Conservation (phyloP, 2,888 invertebrate species). For the Netelia fuscicornis region DNA sequence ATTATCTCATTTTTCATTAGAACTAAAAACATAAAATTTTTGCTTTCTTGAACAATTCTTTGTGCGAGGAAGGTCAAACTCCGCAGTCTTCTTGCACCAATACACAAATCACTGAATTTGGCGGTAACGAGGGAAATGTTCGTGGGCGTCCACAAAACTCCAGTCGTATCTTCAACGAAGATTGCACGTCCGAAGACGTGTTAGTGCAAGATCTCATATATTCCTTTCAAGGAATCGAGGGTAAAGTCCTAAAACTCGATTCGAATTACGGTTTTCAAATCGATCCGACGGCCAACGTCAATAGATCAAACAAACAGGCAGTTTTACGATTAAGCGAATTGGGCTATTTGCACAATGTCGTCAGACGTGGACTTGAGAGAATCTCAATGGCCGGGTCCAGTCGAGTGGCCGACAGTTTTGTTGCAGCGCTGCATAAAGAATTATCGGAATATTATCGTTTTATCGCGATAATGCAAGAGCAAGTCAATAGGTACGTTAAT, state of each 20-base stretch:
- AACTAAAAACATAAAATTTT: too few relatives aligned
- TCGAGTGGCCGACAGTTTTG: slow-evolving; percentile 93
- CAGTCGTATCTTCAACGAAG: slow-evolving; percentile 79
- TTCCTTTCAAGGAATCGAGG: slow-evolving; percentile 95
- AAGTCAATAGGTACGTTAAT: slow-evolving; percentile 86
- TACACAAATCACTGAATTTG: slow-evolving; percentile 77
- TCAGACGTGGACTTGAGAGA: slow-evolving; percentile 92
- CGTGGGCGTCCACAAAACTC: slow-evolving; percentile 71
- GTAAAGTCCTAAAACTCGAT: slow-evolving; percentile 90
- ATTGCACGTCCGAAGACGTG: slow-evolving; percentile 85
- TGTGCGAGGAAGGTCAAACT: slow-evolving; percentile 73
- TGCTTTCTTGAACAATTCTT: not conserved
- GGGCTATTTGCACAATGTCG: slow-evolving; percentile 93
- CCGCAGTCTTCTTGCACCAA: slow-evolving; percentile 76
- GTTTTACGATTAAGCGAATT: slow-evolving; percentile 93
- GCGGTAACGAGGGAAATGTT: slow-evolving; percentile 71
- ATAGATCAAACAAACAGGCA: slow-evolving; percentile 87
- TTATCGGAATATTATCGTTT: slow-evolving; percentile 95
- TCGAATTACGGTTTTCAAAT: slow-evolving; percentile 88
- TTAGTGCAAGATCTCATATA: slow-evolving; percentile 93
- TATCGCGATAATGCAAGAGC: slow-evolving; percentile 94
- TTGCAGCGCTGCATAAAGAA: slow-evolving; percentile 93
- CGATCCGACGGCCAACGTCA: slow-evolving; percentile 86
- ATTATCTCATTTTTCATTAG: too few relatives aligned
- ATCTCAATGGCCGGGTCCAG: slow-evolving; percentile 88